Percentiles rank a stretch among this genome's conserved stretches.
Conservation (phyloP, 2,888 invertebrate genomes). For the Phyllotreta striolata region DNA sequence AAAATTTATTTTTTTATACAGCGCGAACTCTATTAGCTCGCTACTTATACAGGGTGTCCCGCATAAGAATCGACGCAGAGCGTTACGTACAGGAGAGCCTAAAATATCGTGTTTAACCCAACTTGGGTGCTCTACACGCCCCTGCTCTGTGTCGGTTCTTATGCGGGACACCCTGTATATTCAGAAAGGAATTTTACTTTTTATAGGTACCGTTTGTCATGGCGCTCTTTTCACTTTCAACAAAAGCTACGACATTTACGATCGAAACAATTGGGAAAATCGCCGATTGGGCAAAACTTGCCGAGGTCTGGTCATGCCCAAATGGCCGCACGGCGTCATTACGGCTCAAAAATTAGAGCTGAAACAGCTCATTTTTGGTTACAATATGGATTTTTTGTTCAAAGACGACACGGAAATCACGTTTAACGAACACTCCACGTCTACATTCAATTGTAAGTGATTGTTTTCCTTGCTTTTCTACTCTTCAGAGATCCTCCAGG, state of each 20-base stretch:
- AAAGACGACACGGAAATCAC: conserved; percentile 50
- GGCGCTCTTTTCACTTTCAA: conserved; percentile 4
- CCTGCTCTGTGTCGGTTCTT: no score
- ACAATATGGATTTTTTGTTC: conserved; percentile 60
- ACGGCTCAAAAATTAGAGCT: conserved; percentile 37
- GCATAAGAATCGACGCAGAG: no score
- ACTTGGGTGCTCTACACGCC: no score
- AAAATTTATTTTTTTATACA: no score
- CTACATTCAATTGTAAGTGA: conserved; percentile 47
- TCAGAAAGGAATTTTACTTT: no score
- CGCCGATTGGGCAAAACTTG: not conserved
- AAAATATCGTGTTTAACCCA: no score
- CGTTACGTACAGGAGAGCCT: no score
- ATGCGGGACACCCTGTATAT: no score
- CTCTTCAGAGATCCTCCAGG: no score
- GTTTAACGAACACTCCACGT: conserved; percentile 53
- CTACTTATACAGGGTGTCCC: no score
- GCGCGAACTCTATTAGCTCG: no score
- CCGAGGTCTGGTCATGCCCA: not conserved
- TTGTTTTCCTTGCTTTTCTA: not conserved
- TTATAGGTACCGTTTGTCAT: conserved; percentile 3
- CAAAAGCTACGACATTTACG: not conserved
- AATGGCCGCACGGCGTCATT: conserved; percentile 23
- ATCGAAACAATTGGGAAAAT: conserved; percentile 8
- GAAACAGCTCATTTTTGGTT: conserved; percentile 60